phyloP scores from a whole-genome alignment of 2,113 vertebrate species.

The Cyanistes caeruleus region DNA sequence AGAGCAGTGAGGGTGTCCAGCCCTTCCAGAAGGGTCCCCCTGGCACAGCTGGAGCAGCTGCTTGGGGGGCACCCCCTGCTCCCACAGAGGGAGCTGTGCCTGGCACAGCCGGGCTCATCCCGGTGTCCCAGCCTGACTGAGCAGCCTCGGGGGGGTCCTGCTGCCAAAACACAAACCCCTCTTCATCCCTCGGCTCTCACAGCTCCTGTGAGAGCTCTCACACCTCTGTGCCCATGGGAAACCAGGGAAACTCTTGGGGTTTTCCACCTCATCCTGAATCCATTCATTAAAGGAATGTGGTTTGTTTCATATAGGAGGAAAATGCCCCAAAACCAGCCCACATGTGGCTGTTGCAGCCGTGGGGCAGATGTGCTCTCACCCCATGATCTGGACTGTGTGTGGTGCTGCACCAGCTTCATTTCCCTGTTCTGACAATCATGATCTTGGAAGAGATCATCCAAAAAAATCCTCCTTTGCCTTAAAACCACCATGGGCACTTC shows the following conservation, averaged over 20 bases:
- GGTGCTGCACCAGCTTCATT: not conserved
- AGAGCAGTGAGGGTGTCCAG: not conserved
- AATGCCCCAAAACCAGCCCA: rapidly evolving
- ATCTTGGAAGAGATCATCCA: not conserved
- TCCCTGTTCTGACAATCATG: constrained; percentile 15
- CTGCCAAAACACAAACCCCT: not conserved
- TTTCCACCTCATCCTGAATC: not conserved
- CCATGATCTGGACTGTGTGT: not conserved
- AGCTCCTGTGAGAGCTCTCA: not conserved
- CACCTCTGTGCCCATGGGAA: rapidly evolving
- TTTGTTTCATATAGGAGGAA: not conserved
- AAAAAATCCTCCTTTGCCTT: constrained; percentile 21
- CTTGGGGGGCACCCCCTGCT: not conserved
- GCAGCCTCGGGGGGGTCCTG: not conserved
- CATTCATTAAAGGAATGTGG: not conserved
- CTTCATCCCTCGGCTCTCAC: not conserved
- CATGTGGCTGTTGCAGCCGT: rapidly evolving
- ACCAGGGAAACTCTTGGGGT: rapidly evolving
- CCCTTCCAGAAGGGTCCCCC: not conserved
- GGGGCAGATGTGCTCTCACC: not conserved
- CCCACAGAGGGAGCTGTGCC: rapidly evolving
- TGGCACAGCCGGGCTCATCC: not conserved
- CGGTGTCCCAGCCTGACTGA: not conserved
- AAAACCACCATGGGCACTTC: not conserved
- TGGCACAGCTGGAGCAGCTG: not conserved